Conservation (phyloP, 2,113 vertebrate genomes). For the Polyodon spathula region DNA sequence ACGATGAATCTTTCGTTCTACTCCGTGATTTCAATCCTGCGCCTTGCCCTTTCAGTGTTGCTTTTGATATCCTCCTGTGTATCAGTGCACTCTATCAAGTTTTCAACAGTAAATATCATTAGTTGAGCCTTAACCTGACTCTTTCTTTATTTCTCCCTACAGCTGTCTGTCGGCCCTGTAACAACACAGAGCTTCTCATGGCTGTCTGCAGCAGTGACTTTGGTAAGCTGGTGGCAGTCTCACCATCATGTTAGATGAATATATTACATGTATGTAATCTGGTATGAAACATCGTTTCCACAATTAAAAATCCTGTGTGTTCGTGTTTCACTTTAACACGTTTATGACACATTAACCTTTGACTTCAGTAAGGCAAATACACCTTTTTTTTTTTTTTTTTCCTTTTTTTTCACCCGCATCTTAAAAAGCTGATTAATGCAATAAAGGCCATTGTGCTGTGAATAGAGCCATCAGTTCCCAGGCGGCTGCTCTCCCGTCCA, state of each 20-base stretch:
- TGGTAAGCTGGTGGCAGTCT: slow-evolving; percentile 43
- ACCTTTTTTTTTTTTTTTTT: background rate
- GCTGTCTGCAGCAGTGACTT: slow-evolving; percentile 73
- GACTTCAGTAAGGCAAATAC: background rate
- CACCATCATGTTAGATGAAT: too few relatives aligned
- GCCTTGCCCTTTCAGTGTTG: too few relatives aligned
- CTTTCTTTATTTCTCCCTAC: slow-evolving; percentile 7
- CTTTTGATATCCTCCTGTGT: slow-evolving; percentile 35
- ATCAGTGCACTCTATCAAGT: background rate
- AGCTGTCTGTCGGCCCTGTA: slow-evolving; percentile 64
- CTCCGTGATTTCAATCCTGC: too few relatives aligned
- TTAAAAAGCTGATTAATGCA: slow-evolving; percentile 5
- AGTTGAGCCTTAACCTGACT: background rate
- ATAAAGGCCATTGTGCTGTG: slow-evolving; percentile 5
- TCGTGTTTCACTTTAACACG: background rate
- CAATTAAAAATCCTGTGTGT: background rate
- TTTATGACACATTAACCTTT: background rate
- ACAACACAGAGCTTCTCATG: slow-evolving; percentile 59
- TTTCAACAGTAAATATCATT: too few relatives aligned
- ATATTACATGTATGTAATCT: too few relatives aligned
- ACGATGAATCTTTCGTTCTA: too few relatives aligned
- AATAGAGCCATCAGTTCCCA: slow-evolving; percentile 21
- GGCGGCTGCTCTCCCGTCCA: slow-evolving; percentile 6
- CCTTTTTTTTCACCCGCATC: background rate
- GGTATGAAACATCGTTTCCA: background rate